Evolutionary conservation across 2,888 invertebrate genomes (phyloP), one percentile per base, ranked within the genome.

Genomic region (Orchesella flavescens): DNA sequence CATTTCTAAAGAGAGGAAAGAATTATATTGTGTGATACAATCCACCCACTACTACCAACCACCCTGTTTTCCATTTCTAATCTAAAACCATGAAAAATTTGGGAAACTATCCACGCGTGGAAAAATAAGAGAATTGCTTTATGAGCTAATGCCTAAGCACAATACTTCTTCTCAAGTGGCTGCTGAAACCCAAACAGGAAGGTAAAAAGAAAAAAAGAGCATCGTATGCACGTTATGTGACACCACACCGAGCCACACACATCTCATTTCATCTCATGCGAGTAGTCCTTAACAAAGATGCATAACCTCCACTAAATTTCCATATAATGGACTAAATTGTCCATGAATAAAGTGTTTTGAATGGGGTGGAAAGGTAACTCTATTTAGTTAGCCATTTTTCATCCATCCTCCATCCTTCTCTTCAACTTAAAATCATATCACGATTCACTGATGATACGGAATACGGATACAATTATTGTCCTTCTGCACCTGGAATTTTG

Each of bases 251-350:
- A 1, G 3, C 19, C 12, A n/a, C 53, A 53, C 53, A 59, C 23
- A 3, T 12, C 23, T n/a, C 17, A 69, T 46, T 49, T 69, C 66
- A 34, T 21, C 9, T 66, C 49, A 53, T n/a, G 65, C 23, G 17
- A 59, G 49, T n/a, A n/a, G n/a, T n/a, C n/a, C n/a, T 10, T 34
- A 34, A 34, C 23, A 21, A 19, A 53, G 43, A 72, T 61, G 53
- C 80, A 66, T 23, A 74, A 80, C 66, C 66, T 63, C 55, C 49
- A 68, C 80, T 55, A 74, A 80, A 80, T 46, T 80, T 55, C 59
- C 80, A 74, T 80, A 66, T 68, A 80, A 74, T 73, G 59, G 59
- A 66, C 68, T 68, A 74, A 80, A 80, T 80, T 80, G 80, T 61
- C 74, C 74, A 65, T 80, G 74, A 73, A 80, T 74, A 74, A 80